A percentile compares a stretch with the other conserved stretches of the same genome.
phyloP scores from a whole-genome alignment of 2,888 invertebrate genomes.

The Nomada goodeniana region DNA sequence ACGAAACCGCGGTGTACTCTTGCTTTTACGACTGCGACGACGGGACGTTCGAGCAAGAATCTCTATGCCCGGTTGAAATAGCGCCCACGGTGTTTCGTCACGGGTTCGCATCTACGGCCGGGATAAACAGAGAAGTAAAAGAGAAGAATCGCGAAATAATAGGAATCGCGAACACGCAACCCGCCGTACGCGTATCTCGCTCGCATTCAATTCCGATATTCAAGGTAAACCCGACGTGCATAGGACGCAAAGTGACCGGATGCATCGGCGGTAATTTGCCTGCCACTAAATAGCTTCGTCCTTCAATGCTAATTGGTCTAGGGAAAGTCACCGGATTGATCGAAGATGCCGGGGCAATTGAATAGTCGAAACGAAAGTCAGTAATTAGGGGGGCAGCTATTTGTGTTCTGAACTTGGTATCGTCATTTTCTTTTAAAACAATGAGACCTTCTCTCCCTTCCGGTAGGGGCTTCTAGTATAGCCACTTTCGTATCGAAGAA shows the following conservation, averaged over 20 bases:
- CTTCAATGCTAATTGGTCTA: constrained; percentile 66
- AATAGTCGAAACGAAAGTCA: constrained; percentile 18
- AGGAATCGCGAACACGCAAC: constrained; percentile 7
- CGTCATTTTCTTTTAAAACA: not conserved
- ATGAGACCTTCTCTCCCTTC: too few relatives aligned
- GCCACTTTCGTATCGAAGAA: too few relatives aligned
- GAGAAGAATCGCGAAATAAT: not conserved
- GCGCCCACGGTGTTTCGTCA: not conserved
- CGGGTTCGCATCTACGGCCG: not conserved
- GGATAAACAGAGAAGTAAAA: not conserved
- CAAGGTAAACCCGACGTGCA: constrained; percentile 57
- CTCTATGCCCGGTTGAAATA: not conserved
- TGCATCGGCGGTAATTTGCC: constrained; percentile 66
- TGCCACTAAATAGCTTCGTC: constrained; percentile 60
- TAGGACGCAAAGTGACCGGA: constrained; percentile 58
- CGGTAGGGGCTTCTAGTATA: too few relatives aligned
- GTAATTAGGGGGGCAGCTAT: too few relatives aligned
- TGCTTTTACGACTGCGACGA: constrained; percentile 28
- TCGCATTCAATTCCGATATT: constrained; percentile 56
- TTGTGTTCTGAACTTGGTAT: too few relatives aligned
- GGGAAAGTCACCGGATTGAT: constrained; percentile 61
- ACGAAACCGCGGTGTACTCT: constrained; percentile 4
- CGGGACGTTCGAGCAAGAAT: constrained; percentile 1
- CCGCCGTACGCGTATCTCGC: constrained; percentile 18
- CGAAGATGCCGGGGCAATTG: constrained; percentile 28